Evolutionary conservation across 2,888 invertebrate genomes (phyloP), one percentile per base, ranked within the genome.

Genomic region (Oligia fasciuncula): DNA sequence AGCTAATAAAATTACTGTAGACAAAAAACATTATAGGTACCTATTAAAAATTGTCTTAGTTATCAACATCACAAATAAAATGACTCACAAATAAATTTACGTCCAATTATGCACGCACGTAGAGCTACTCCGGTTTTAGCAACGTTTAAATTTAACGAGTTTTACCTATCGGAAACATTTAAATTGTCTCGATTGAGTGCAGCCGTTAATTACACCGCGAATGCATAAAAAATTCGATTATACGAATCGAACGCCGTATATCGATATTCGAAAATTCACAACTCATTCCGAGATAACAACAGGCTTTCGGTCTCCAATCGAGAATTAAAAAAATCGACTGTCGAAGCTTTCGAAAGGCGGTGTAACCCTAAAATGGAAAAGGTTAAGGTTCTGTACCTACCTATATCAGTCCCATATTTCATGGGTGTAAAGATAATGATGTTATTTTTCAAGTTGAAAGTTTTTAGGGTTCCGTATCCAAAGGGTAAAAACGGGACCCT

Each of bases 151-250:
- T 90, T 90, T 91, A 92, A 92, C 89, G 90, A 91, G 90, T 92
- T 91, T 89, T 87, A 85, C 85, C 90, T 87, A 93, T 94, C 94
- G 95, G 94, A 95, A 94, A 94, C 92, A 91, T 93, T 93, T 87
- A 92, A 92, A 91, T 88, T 91, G 91, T 90, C 87, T 92, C 91
- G 88, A 92, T 91, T 90, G 90, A 92, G 91, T 94, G 92, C 93
- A 94, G 92, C 91, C 92, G 91, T 87, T 91, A 93, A 93, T 91
- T 92, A 91, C 91, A 91, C 89, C 40, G 77, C 19, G 76, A 84
- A 71, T 81, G 81, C 76, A 85, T 83, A 83, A 90, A 91, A 90
- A 91, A 90, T 76, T 89, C 90, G 89, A 92, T 91, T 91, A 91
- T 89, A 79, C 88, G 87, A 88, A 87, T 90, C 86, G 83, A 72